Evolutionary conservation across 2,797 vertebrate genomes (phyloP).

Genomic region (Eurystomus glaucurus): DNA sequence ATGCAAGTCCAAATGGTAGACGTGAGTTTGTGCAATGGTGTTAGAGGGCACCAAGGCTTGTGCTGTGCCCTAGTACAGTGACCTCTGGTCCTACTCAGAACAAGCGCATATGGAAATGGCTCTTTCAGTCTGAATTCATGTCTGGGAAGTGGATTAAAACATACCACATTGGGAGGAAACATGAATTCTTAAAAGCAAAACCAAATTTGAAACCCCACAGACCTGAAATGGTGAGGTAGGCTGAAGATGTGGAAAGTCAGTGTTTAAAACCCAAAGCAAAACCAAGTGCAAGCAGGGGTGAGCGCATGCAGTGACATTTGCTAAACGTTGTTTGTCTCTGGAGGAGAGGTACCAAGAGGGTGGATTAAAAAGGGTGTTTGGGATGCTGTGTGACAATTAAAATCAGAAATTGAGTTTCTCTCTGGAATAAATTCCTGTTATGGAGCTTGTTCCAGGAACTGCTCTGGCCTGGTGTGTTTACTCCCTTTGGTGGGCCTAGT

Average conservation of each 20-base stretch:
- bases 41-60: background rate
- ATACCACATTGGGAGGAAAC: background rate
- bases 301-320: background rate
- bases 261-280: background rate
- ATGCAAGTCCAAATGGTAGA: background rate
- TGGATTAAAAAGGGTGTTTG: background rate
- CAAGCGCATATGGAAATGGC: fast-evolving
- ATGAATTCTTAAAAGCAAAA: background rate
- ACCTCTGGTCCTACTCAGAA: background rate
- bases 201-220: background rate
- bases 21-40: background rate
- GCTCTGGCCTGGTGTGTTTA: background rate
- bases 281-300: background rate
- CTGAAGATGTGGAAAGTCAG: background rate
- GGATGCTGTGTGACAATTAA: background rate
- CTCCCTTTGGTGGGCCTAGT: background rate
- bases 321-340: background rate
- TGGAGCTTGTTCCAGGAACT: background rate
- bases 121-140: background rate
- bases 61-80: background rate
- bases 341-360: background rate
- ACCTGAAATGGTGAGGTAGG: background rate
- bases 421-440: background rate
- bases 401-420: background rate
- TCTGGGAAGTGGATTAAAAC: background rate